Conservation (phyloP, 2,113 vertebrate species). For the Sander vitreus region DNA sequence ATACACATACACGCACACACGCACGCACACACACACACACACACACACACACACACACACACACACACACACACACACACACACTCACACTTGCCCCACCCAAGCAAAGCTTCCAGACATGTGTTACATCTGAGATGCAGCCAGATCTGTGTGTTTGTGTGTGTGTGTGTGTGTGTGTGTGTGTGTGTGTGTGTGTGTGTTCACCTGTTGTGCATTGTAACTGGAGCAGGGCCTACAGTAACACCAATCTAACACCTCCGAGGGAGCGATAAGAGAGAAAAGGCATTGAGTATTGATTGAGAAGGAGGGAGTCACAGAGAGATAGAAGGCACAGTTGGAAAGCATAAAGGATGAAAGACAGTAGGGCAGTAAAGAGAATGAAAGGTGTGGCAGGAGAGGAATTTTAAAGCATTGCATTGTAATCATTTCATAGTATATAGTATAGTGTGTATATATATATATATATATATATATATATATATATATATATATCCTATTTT, state of each 20-base stretch:
- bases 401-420: conserved; percentile 37
- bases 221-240: conserved; percentile 20
- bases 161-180: not conserved
- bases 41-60: conserved; percentile 43
- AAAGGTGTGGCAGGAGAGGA: conserved; percentile 17
- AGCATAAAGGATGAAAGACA: conserved; percentile 27
- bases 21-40: conserved; percentile 44
- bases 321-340: conserved; percentile 26
- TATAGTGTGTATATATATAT: too few relatives aligned
- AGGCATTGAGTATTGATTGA: conserved; percentile 53
- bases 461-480: too few relatives aligned
- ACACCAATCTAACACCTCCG: conserved; percentile 55
- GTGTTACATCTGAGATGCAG: conserved; percentile 36
- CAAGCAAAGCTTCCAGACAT: conserved; percentile 41
- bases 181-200: conserved; percentile 16
- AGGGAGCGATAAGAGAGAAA: conserved; percentile 22
- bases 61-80: conserved; percentile 40
- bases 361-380: conserved; percentile 23
- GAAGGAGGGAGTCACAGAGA: conserved; percentile 23
- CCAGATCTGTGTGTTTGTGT: conserved; percentile 7
- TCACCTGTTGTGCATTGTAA: conserved; percentile 47
- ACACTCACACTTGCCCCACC: conserved; percentile 53
- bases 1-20: conserved; percentile 38
- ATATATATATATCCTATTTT: not conserved
- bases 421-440: not conserved